These are phyloP conservation scores for Dicranocentrus wangi DNA, from an alignment of 2,888 invertebrate species.

Conservation along the genomic window DNA sequence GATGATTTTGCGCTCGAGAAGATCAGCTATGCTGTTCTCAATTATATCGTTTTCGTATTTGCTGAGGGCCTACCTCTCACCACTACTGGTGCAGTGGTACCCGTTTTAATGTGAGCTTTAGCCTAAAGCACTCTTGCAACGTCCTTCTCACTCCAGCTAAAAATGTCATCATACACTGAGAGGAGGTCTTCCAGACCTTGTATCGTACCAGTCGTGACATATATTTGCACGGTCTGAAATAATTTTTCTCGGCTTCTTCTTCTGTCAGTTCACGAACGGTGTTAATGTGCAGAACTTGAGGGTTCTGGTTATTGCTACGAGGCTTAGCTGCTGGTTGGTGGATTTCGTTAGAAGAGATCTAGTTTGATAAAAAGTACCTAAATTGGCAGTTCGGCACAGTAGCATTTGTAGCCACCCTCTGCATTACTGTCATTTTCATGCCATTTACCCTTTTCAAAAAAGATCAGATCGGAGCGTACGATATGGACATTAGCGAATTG, in stretches of 20 bases:
- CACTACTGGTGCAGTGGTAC: background rate
- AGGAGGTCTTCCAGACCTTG: background rate
- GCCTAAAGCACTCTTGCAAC: background rate
- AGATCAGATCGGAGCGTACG: no score
- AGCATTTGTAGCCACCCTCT: no score
- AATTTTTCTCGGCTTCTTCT: background rate
- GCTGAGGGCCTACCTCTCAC: background rate
- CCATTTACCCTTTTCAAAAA: no score
- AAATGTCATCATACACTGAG: background rate
- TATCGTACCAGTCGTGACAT: background rate
- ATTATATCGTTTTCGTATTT: constrained; percentile 5
- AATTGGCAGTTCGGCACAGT: background rate
- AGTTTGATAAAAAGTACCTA: background rate
- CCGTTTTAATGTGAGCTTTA: background rate
- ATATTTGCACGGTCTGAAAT: background rate
- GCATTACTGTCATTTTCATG: no score
- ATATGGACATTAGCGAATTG: no score
- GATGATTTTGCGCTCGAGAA: background rate
- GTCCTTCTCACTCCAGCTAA: constrained; percentile 2
- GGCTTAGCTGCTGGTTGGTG: background rate
- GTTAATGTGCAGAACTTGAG: background rate
- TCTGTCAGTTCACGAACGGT: background rate
- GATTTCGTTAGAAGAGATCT: background rate
- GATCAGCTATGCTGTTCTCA: background rate
- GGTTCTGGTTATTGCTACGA: no score